These are phyloP conservation scores for Acanthacorydalis orientalis DNA, from an alignment of 2,888 invertebrate genomes.

Conservation along the genomic window DNA sequence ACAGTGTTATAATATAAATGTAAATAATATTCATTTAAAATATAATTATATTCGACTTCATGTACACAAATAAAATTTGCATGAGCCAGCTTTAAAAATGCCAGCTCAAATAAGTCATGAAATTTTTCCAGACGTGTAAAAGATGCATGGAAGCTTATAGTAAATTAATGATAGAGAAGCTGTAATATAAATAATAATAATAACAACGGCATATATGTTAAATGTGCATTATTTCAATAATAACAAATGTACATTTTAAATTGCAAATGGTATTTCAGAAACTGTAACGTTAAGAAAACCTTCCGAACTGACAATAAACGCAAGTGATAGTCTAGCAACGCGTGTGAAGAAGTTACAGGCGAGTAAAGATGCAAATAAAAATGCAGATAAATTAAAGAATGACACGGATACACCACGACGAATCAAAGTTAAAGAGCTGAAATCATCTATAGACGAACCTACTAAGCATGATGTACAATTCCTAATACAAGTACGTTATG, in stretches of 20 bases:
- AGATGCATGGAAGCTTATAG: no score
- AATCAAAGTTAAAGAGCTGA: constrained; percentile 10
- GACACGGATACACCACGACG: constrained; percentile 21
- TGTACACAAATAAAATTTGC: no score
- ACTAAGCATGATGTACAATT: constrained; percentile 41
- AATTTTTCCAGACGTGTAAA: no score
- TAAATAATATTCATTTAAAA: no score
- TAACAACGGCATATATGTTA: no score
- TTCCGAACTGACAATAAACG: constrained; percentile 32
- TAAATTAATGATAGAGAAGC: no score
- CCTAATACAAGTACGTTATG: constrained; percentile 32
- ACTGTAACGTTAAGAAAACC: constrained; percentile 2
- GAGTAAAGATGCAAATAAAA: constrained; percentile 20
- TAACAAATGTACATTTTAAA: background rate
- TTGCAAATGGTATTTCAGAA: background rate
- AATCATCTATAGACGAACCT: background rate
- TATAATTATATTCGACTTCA: no score
- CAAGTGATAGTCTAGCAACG: constrained; percentile 51
- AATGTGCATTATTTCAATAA: background rate
- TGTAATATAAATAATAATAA: no score
- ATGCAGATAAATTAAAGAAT: constrained; percentile 15
- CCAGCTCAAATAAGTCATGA: no score
- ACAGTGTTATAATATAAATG: no score
- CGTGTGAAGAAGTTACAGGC: constrained; percentile 49
- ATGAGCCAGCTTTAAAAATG: no score